Conservation (phyloP, 1,140 invertebrate genomes). For the Drosophila oshimai region DNA sequence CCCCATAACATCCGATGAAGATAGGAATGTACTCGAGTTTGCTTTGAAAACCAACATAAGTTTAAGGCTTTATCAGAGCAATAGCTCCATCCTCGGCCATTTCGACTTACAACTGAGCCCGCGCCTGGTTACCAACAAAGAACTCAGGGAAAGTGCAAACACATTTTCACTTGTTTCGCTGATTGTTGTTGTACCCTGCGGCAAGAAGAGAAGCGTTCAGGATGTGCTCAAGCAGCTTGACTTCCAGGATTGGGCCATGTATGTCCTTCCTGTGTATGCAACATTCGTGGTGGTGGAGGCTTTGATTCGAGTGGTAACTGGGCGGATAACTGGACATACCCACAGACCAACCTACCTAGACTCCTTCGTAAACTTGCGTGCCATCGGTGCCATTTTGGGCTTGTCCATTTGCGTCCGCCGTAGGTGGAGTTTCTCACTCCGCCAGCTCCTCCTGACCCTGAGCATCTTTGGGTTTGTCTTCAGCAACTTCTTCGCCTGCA, state of each 20-base stretch:
- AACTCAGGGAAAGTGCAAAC: background rate
- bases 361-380: slow-evolving; percentile 25
- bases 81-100: too few species aligned
- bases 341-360: background rate
- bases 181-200: slow-evolving; percentile 37
- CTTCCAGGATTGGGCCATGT: background rate
- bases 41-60: background rate
- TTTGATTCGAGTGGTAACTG: background rate
- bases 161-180: background rate
- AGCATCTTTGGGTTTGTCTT: slow-evolving; percentile 39
- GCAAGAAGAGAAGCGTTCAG: background rate
- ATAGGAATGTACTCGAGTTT: background rate
- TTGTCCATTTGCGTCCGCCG: slow-evolving; percentile 2
- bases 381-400: slow-evolving; percentile 23
- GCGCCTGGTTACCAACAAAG: background rate
- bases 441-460: slow-evolving; percentile 34
- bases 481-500: slow-evolving; percentile 30
- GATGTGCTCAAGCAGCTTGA: slow-evolving; percentile 6
- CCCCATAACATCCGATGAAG: background rate
- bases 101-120: background rate
- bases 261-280: slow-evolving; percentile 17
- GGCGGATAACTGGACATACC: background rate
- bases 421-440: background rate
- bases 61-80: background rate
- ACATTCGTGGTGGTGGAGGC: slow-evolving; percentile 16